Conservation (phyloP, 2,888 invertebrate species). For the Pseudococcus viburni region DNA sequence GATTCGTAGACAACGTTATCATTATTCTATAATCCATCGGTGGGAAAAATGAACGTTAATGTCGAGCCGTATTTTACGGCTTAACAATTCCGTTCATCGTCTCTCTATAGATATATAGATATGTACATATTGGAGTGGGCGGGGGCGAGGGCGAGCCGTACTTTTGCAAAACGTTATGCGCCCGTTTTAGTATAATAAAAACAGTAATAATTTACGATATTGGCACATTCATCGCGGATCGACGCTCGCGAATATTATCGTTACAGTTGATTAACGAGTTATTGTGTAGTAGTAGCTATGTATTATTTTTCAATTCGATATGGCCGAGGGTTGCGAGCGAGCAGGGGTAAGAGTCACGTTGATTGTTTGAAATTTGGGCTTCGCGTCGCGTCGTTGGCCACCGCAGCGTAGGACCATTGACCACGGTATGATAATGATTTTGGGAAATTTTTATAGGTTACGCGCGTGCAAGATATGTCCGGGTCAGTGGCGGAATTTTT, state of each 20-base stretch:
- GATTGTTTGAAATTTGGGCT: background rate
- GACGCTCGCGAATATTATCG: slow-evolving; percentile 18
- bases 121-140: background rate
- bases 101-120: background rate
- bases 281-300: background rate
- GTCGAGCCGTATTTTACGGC: slow-evolving; percentile 31
- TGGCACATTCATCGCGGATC: slow-evolving; percentile 26
- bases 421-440: background rate
- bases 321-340: background rate
- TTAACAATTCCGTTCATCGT: slow-evolving; percentile 43
- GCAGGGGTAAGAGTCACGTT: background rate
- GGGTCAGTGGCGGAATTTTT: background rate
- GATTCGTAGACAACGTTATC: slow-evolving; percentile 21
- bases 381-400: background rate
- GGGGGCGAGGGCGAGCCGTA: background rate
- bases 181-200: slow-evolving; percentile 18
- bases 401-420: background rate
- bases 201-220: slow-evolving; percentile 44
- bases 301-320: slow-evolving; percentile 1
- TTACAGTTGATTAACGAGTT: slow-evolving; percentile 43
- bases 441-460: background rate
- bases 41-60: slow-evolving; percentile 49
- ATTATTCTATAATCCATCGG: slow-evolving; percentile 38
- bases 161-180: slow-evolving; percentile 12
- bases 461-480: no score